Base-by-base conservation (phyloP, 1,140 invertebrate genomes). In the Apis florea region DNA sequence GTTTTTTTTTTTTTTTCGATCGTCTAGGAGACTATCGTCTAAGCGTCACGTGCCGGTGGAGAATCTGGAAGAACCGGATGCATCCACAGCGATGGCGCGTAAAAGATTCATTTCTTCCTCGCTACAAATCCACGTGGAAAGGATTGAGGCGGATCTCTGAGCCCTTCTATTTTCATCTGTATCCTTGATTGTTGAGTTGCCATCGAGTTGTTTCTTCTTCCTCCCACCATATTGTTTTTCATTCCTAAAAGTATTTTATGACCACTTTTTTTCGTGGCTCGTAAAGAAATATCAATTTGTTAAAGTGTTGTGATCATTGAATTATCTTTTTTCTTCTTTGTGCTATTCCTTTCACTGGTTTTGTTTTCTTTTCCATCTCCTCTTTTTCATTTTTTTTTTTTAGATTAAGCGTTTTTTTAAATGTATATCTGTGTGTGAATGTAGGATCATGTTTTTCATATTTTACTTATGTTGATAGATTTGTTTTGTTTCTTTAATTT, bases 31-130 rank as follows among this genome's bases (percentile, higher is more conserved):
- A 54, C 75, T 77, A 84, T 71, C 31, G 31, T 40, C 31, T 40
- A 31, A 76, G 31, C 73, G 83, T 77, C 63, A 75, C 78, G 75
- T 56, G 78, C 71, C 75, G 58, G 40, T 67, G 24, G 64, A 80
- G 76, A 79, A 86, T 87, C 84, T 83, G 81, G 76, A 83, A 64
- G 85, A 81, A 86, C 90, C 90, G 90, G 90, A 90, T 91, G 86
- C 88, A 84, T 90, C 68, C 82, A 79, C 81, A 88, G 87, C 87
- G 89, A 90, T 88, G 89, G 83, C 77, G 85, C 88, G 88, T 90
- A 89, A 87, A 91, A 91, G 90, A 91, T 90, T 90, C 89, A 90
- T 90, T 88, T 88, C 88, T 90, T 89, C 84, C 89, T 90, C 80
- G 83, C 84, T 82, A 67, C 66, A 74, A 66, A 85, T 80, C 68